phyloP scores from a whole-genome alignment of 2,113 vertebrate genomes.

The Centropus unirufus region DNA sequence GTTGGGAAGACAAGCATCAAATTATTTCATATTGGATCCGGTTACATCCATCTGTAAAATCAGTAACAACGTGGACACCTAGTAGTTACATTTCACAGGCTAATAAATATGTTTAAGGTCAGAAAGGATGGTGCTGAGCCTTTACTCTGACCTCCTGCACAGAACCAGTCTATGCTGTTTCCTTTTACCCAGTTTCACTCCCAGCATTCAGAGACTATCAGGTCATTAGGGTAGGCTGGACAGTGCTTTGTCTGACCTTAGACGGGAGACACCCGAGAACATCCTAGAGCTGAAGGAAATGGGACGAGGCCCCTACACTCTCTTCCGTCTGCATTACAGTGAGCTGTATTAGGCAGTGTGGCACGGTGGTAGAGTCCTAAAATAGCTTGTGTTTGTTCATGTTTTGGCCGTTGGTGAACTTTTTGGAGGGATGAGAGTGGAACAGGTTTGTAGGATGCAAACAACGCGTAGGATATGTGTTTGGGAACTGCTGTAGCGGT shows the following conservation, averaged over 20 bases:
- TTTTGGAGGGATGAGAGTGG: background rate
- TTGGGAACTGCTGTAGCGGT: background rate
- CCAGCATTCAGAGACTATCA: background rate
- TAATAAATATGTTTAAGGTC: background rate
- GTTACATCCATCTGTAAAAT: constrained; percentile 1
- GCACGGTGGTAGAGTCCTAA: background rate
- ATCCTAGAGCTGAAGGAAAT: background rate
- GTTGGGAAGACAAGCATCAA: background rate
- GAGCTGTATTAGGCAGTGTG: background rate
- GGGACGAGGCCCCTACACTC: background rate
- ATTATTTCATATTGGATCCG: background rate
- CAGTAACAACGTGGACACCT: background rate
- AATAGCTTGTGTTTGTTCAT: background rate
- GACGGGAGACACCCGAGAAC: background rate
- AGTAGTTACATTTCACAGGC: background rate
- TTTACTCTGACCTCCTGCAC: background rate
- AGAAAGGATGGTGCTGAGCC: background rate
- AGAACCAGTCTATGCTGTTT: background rate
- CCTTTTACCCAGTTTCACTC: background rate
- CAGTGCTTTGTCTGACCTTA: background rate
- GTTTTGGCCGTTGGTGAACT: background rate
- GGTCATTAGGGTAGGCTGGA: background rate
- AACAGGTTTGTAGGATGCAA: background rate
- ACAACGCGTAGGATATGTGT: rapidly evolving
- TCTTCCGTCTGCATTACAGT: background rate